These are phyloP conservation scores for Gasteruption jaculator DNA, from an alignment of 2,888 invertebrate genomes.

Conservation along the genomic window DNA sequence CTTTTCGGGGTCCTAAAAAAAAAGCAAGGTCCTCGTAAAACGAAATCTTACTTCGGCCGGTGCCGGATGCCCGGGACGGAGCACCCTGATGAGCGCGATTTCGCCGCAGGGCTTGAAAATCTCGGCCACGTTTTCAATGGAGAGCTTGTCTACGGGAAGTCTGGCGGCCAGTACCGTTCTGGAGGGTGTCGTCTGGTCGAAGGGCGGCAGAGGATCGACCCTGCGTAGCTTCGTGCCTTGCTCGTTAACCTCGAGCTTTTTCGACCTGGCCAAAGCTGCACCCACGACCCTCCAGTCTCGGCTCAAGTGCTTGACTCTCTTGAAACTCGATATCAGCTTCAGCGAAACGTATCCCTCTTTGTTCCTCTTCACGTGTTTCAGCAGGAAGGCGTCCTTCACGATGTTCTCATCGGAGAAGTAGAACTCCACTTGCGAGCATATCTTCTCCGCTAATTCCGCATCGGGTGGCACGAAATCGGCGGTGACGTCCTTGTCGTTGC, in stretches of 20 bases:
- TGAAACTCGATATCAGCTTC: slow-evolving; percentile 92
- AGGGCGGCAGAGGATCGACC: slow-evolving; percentile 77
- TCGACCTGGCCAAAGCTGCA: slow-evolving; percentile 73
- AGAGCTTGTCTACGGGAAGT: slow-evolving; percentile 78
- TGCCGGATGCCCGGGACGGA: slow-evolving; percentile 84
- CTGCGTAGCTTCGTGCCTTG: slow-evolving; percentile 86
- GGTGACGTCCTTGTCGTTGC: slow-evolving; percentile 27
- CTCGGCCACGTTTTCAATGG: slow-evolving; percentile 88
- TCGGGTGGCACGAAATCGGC: slow-evolving; percentile 61
- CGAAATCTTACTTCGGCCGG: slow-evolving; percentile 65
- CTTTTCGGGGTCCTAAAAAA: neutral
- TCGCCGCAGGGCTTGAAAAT: slow-evolving; percentile 85
- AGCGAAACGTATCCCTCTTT: slow-evolving; percentile 94
- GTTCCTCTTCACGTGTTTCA: slow-evolving; percentile 91
- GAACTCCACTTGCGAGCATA: slow-evolving; percentile 86
- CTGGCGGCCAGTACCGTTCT: slow-evolving; percentile 85
- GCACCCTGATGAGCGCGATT: slow-evolving; percentile 81
- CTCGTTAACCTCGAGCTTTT: slow-evolving; percentile 83
- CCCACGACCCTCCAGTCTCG: slow-evolving; percentile 94
- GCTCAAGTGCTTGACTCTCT: slow-evolving; percentile 88
- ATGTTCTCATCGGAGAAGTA: slow-evolving; percentile 96
- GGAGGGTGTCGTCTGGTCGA: slow-evolving; percentile 90
- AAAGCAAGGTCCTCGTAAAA: neutral
- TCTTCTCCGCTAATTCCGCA: slow-evolving; percentile 73
- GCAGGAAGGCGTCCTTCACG: slow-evolving; percentile 88